Base-by-base conservation (phyloP, 2,888 invertebrate genomes). In the Ophioninae sp. region DNA sequence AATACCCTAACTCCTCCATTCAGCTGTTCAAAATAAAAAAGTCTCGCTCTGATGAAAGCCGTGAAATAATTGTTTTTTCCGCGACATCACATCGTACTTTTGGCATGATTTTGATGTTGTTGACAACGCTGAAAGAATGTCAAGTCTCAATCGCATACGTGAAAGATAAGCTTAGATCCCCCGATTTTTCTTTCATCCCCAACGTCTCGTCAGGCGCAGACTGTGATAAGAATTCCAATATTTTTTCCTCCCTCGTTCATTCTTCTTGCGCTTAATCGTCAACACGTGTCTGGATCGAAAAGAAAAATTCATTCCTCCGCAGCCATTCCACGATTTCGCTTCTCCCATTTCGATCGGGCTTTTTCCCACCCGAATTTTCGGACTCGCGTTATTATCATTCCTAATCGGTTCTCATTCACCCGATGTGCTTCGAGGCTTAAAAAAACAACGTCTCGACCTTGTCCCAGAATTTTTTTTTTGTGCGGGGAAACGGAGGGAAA, bases 391-490 rank as follows among this genome's bases (percentile, higher is more conserved):
- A 74, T 82, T 79, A 61, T 79, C 69, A 75, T 75, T 79, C 63
- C 72, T 69, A 75, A 84, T 84, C 81, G 81, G 58, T 68, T 74
- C 59, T 44, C 67, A 65, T 79, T 77, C 71, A 77, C 13, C 61
- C 20, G 65, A 23, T 17, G 56, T 5, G 44, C 23, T 3, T 63
- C 37, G 61, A 76, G 68, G 59, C 37, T 68, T 58, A 64, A 37
- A 23, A 23, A 79, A 75, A 37, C n/a, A 73, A 41, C 39, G 41
- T 67, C 56, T 72, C 79, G 75, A 82, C 79, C 81, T 67, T 63
- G 67, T 22, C 79, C 30, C 30, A 71, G 44, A 82, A 76, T 69
- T 79, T 44, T 44, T 71, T 56, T 23, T 59, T 51, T 23, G 23
- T 20, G 56, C 51, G 56, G 23, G 56, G 56, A 22, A 58, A 37